Percentiles rank a stretch among this genome's conserved stretches.
Evolutionary conservation across 2,113 vertebrate species (phyloP).

Genomic region (Clarias gariepinus): DNA sequence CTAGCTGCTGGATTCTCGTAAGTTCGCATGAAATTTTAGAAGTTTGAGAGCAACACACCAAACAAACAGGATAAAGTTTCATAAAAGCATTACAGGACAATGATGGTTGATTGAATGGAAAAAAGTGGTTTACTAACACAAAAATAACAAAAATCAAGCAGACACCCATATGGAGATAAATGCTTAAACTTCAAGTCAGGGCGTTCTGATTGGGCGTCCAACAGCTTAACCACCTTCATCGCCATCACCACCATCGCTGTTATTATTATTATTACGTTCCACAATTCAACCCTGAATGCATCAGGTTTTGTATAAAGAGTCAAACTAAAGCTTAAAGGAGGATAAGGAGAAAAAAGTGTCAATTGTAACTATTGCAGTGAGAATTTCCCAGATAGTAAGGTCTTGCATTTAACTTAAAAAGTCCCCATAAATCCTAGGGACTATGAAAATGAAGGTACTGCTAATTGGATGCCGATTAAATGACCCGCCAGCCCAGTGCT

Average conservation of each 20-base stretch:
- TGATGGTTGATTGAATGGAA: not conserved
- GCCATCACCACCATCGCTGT: no score
- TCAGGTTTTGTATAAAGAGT: no score
- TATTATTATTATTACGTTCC: no score
- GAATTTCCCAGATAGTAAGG: not conserved
- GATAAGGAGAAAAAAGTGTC: no score
- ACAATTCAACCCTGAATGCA: no score
- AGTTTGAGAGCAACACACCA: not conserved
- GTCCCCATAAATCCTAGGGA: not conserved
- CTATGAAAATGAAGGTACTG: not conserved
- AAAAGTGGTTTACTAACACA: not conserved
- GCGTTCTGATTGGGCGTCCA: no score
- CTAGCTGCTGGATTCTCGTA: not conserved
- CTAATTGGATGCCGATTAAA: not conserved
- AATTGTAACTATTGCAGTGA: not conserved
- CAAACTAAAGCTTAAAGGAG: no score
- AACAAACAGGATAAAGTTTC: not conserved
- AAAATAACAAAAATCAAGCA: no score
- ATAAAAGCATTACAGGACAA: not conserved
- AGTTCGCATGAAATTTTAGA: not conserved
- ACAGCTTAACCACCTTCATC: not conserved
- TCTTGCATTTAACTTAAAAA: not conserved
- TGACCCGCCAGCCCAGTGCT: not conserved
- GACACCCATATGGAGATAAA: not conserved
- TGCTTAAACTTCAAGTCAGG: not conserved